Percentiles rank a stretch among this genome's conserved stretches.
These are phyloP conservation scores for Podarcis siculus DNA, from an alignment of 2,797 vertebrate genomes.

Conservation along the genomic window DNA sequence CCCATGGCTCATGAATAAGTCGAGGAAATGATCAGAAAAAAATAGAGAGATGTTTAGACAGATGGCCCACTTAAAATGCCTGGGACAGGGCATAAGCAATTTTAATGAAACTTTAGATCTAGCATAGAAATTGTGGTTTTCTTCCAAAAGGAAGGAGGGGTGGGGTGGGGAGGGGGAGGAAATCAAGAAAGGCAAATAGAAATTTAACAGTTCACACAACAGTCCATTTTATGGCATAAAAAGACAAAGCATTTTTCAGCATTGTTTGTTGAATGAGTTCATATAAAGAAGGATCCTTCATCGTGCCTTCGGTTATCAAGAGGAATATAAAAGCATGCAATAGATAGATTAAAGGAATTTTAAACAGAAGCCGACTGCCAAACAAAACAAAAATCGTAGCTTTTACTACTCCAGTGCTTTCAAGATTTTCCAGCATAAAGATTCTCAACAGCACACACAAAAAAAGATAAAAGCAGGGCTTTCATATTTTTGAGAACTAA, in stretches of 20 bases:
- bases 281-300: slow-evolving; percentile 71
- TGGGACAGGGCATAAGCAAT: slow-evolving; percentile 90
- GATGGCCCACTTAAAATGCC: slow-evolving; percentile 99
- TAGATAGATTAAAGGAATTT: slow-evolving; percentile 89
- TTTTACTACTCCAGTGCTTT: slow-evolving; percentile 78
- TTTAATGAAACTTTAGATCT: slow-evolving; percentile 99
- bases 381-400: slow-evolving; percentile 86
- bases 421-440: slow-evolving; percentile 79
- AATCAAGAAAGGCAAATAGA: slow-evolving; percentile 82
- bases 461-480: slow-evolving; percentile 78
- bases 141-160: slow-evolving; percentile 42
- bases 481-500: slow-evolving; percentile 71
- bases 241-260: slow-evolving; percentile 78
- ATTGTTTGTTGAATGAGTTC: slow-evolving; percentile 73
- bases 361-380: slow-evolving; percentile 88
- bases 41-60: slow-evolving; percentile 99
- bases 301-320: slow-evolving; percentile 75
- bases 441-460: slow-evolving; percentile 69
- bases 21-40: slow-evolving; percentile 99
- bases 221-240: slow-evolving; percentile 76
- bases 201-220: slow-evolving; percentile 73
- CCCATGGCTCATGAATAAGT: slow-evolving; percentile 99
- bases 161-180: slow-evolving; percentile 61
- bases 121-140: slow-evolving; percentile 91
- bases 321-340: slow-evolving; percentile 83